Evolutionary conservation across 2,113 vertebrate species (phyloP).

Genomic region (Lycaon pictus): DNA sequence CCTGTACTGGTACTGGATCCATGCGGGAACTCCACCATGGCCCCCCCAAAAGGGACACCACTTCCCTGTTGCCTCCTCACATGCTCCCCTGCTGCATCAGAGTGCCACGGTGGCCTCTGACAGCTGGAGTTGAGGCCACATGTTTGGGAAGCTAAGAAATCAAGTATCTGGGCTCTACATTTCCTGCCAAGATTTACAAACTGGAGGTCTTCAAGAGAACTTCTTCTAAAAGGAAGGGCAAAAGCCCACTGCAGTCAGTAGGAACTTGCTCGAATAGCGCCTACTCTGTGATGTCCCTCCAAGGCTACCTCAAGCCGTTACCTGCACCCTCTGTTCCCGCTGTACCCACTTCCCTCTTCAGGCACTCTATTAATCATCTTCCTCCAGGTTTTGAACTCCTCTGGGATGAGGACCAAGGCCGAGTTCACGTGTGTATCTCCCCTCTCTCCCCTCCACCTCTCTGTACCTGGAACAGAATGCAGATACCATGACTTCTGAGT

Average conservation of each 20-base stretch:
- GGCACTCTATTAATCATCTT: neutral
- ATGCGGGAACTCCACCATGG: fast-evolving
- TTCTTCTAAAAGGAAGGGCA: neutral
- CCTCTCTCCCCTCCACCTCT: neutral
- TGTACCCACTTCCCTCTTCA: neutral
- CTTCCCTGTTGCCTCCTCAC: neutral
- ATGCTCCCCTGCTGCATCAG: neutral
- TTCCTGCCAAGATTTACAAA: neutral
- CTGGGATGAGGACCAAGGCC: neutral
- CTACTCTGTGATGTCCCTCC: neutral
- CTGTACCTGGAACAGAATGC: neutral
- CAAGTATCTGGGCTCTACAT: neutral
- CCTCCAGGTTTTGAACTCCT: neutral
- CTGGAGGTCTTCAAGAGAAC: neutral
- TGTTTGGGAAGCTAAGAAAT: neutral
- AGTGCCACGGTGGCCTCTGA: neutral
- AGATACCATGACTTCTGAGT: neutral
- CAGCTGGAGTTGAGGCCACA: neutral
- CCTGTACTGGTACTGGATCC: too few species aligned
- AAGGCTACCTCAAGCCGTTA: neutral
- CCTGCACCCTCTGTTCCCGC: neutral
- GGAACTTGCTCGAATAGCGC: neutral
- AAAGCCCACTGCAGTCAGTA: neutral
- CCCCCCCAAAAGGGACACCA: too few species aligned
- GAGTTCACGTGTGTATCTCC: neutral